Evolutionary conservation across 2,797 vertebrate species (phyloP).

Genomic region (Sebastes baramenuke): DNA sequence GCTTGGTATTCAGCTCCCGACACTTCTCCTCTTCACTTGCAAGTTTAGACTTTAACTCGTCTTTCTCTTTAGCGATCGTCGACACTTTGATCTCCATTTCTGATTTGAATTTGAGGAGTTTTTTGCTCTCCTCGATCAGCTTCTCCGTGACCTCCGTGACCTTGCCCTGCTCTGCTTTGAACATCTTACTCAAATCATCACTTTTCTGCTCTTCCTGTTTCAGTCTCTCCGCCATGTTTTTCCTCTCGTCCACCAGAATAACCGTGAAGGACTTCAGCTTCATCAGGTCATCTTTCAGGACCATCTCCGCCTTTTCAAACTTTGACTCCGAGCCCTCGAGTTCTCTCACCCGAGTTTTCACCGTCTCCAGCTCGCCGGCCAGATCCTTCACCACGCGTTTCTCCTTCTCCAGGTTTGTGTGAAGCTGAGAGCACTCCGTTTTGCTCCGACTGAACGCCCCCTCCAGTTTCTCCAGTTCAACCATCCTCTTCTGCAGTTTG

Average conservation of each 20-base stretch:
- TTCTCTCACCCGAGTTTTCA: conserved; percentile 90
- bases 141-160: conserved; percentile 96
- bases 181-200: conserved; percentile 86
- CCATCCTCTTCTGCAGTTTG: conserved; percentile 93
- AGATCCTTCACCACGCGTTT: conserved; percentile 88
- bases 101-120: conserved; percentile 91
- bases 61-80: conserved; percentile 85
- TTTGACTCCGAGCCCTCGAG: conserved; percentile 88
- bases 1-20: conserved; percentile 81
- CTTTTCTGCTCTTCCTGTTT: conserved; percentile 92
- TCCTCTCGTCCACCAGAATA: conserved; percentile 93
- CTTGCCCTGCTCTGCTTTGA: conserved; percentile 92
- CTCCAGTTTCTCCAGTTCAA: conserved; percentile 91
- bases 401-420: conserved; percentile 89
- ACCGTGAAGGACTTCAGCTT: conserved; percentile 94
- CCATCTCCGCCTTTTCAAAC: conserved; percentile 88
- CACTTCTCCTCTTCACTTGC: conserved; percentile 88
- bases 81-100: conserved; percentile 93
- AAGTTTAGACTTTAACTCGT: conserved; percentile 85
- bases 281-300: conserved; percentile 91
- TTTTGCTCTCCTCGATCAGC: conserved; percentile 97
- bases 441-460: conserved; percentile 89
- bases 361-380: conserved; percentile 86
- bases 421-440: conserved; percentile 88
- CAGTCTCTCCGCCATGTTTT: conserved; percentile 91